A percentile compares a stretch with the other conserved stretches of the same genome.
These are phyloP conservation scores for Oryzias melastigma DNA, from an alignment of 2,113 vertebrate genomes.

Conservation along the genomic window DNA sequence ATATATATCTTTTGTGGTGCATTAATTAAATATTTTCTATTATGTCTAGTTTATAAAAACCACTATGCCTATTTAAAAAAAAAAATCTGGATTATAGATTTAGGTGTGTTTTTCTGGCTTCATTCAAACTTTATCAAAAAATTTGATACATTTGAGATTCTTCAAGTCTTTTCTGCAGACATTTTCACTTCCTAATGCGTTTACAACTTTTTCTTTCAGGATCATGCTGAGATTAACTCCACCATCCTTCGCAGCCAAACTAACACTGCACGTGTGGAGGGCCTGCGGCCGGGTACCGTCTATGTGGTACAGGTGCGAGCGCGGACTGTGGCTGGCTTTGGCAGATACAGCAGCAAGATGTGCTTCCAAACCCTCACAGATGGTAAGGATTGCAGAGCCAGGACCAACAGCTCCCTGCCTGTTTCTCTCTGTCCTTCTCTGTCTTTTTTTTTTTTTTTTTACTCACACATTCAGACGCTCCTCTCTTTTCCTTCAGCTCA, in stretches of 20 bases:
- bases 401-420: conserved; percentile 40
- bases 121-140: too few relatives aligned
- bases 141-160: too few relatives aligned
- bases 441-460: conserved; percentile 7
- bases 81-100: too few relatives aligned
- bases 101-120: too few relatives aligned
- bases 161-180: too few relatives aligned
- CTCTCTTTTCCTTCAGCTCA: conserved; percentile 17
- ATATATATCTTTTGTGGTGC: too few relatives aligned
- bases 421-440: conserved; percentile 20
- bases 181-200: conserved; percentile 11
- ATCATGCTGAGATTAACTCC: conserved; percentile 94
- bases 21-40: too few relatives aligned
- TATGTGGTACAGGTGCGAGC: conserved; percentile 98
- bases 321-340: conserved; percentile 94
- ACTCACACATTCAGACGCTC: conserved; percentile 5
- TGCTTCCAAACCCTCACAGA: conserved; percentile 98
- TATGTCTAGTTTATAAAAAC: too few relatives aligned
- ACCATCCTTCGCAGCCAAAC: conserved; percentile 93
- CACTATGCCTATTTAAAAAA: too few relatives aligned
- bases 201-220: conserved; percentile 70
- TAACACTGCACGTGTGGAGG: conserved; percentile 90
- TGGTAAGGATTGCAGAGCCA: conserved; percentile 80
- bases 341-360: conserved; percentile 99
- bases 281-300: conserved; percentile 87